Percentiles rank a stretch among this genome's conserved stretches.
phyloP scores from a whole-genome alignment of 2,797 vertebrate species.

The Falco columbarius region DNA sequence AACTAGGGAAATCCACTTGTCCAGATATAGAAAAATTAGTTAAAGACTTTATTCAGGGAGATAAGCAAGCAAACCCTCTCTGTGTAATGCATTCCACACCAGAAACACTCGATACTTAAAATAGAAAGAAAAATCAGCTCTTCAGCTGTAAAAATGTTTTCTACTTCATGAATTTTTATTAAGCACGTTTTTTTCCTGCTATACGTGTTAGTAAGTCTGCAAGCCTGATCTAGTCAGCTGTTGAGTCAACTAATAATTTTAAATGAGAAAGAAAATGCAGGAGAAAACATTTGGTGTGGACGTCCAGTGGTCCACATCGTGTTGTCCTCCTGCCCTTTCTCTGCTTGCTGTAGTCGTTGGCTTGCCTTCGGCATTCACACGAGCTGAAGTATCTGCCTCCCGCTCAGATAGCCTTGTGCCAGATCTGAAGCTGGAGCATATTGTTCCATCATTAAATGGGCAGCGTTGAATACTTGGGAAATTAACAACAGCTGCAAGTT shows the following conservation, averaged over 20 bases:
- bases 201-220: not conserved
- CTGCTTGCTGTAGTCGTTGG: not conserved
- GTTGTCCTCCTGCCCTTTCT: not conserved
- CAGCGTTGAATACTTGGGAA: not conserved
- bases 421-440: slow-evolving; percentile 53
- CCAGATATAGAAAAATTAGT: not conserved
- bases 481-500: slow-evolving; percentile 50
- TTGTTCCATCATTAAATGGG: slow-evolving; percentile 48
- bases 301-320: not conserved
- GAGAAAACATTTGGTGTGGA: not conserved
- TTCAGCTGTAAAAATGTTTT: slow-evolving; percentile 42
- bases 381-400: slow-evolving; percentile 24
- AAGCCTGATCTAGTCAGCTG: not conserved
- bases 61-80: not conserved
- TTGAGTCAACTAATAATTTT: not conserved
- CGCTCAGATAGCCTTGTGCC: not conserved
- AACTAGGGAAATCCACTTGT: not conserved
- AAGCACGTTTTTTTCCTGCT: not conserved
- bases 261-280: not conserved
- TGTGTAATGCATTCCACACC: not conserved
- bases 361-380: not conserved
- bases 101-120: slow-evolving; percentile 12
- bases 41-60: not conserved
- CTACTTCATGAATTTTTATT: slow-evolving; percentile 41
- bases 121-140: slow-evolving; percentile 4